These are phyloP conservation scores for Eurypyga helias DNA, from an alignment of 2,113 vertebrate genomes.

Conservation along the genomic window DNA sequence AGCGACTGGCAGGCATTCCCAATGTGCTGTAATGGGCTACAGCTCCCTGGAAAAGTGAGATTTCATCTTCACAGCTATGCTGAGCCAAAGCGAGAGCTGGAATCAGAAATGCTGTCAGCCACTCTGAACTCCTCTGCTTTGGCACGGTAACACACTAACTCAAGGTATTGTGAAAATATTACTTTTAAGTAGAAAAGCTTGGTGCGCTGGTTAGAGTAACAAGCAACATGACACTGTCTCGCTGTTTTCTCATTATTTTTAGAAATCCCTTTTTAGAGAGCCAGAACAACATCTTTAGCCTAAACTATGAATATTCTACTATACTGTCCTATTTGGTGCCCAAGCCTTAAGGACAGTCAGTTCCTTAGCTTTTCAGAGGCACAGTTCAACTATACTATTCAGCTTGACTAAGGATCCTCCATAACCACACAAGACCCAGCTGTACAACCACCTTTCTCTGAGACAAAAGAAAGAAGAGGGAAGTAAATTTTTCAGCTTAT, in stretches of 20 bases:
- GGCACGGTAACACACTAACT: not conserved
- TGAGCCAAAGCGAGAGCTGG: not conserved
- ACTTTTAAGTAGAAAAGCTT: constrained; percentile 2
- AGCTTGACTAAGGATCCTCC: not conserved
- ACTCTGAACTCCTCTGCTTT: not conserved
- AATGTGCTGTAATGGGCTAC: not conserved
- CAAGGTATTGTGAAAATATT: constrained; percentile 45
- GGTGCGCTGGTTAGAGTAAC: not conserved
- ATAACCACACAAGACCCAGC: not conserved
- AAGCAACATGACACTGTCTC: not conserved
- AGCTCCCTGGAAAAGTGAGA: constrained; percentile 14
- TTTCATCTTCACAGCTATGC: not conserved
- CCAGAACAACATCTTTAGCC: not conserved
- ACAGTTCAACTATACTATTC: not conserved
- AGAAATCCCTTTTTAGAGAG: not conserved
- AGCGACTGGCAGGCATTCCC: not conserved
- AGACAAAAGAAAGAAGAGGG: not conserved
- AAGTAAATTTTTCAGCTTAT: not conserved
- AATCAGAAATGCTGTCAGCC: constrained; percentile 6
- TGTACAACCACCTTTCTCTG: not conserved
- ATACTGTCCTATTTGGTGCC: not conserved
- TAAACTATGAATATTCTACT: not conserved
- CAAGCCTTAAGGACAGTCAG: not conserved
- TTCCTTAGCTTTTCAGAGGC: not conserved
- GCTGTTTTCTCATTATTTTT: not conserved